Conservation (phyloP, 2,888 invertebrate genomes). For the Unio delphinus region DNA sequence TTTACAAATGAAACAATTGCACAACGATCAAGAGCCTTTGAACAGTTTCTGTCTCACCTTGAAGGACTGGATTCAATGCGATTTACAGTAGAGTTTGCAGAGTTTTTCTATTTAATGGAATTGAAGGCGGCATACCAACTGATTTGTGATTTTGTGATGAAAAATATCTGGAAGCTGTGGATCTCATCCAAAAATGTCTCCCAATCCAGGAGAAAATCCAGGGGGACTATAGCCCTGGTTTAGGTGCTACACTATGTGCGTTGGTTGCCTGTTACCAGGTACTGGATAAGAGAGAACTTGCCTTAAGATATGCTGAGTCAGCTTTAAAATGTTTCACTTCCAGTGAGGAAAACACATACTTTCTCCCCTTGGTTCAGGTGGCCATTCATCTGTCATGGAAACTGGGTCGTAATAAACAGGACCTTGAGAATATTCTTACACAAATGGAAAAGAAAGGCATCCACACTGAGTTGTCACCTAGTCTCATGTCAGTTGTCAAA, state of each 20-base stretch:
- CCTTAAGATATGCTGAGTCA: conserved; percentile 63
- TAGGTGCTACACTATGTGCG: conserved; percentile 64
- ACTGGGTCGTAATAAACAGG: conserved; percentile 66
- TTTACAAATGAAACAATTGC: conserved; percentile 70
- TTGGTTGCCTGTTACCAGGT: conserved; percentile 61
- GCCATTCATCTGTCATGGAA: conserved; percentile 67
- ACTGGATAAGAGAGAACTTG: conserved; percentile 56
- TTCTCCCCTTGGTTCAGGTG: conserved; percentile 62
- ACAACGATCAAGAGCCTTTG: conserved; percentile 69
- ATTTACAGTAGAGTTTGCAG: conserved; percentile 62
- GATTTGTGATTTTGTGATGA: conserved; percentile 57
- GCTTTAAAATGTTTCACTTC: conserved; percentile 57
- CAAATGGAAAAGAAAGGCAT: no score
- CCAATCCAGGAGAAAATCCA: conserved; percentile 67
- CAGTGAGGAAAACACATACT: conserved; percentile 50
- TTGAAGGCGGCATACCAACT: conserved; percentile 56
- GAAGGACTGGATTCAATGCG: conserved; percentile 64
- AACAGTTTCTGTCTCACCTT: conserved; percentile 69
- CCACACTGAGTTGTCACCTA: no score
- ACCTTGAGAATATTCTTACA: conserved; percentile 50
- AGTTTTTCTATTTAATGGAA: conserved; percentile 67
- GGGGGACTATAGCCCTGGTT: conserved; percentile 54
- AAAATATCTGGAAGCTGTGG: conserved; percentile 62
- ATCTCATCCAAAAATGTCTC: conserved; percentile 62
- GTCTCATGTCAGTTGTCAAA: no score